These are phyloP conservation scores for Eublepharis macularius DNA, from an alignment of 2,113 vertebrate genomes.

Conservation along the genomic window DNA sequence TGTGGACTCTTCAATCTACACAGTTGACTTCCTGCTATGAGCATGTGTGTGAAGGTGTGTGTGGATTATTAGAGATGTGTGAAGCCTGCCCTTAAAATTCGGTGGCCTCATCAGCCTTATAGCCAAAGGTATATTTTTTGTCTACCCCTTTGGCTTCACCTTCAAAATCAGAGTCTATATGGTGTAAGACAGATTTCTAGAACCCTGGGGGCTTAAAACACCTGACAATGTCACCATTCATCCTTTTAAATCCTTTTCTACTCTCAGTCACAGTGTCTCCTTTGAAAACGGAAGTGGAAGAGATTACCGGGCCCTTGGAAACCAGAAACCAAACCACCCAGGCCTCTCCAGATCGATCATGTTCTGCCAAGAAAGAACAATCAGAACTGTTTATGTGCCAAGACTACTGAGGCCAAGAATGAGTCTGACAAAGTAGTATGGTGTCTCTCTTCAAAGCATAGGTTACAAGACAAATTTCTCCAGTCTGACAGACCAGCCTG, in stretches of 20 bases:
- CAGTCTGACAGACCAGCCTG: neutral
- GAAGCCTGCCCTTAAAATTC: too few species aligned
- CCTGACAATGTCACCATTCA: slow-evolving; percentile 1
- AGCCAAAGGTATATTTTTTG: too few species aligned
- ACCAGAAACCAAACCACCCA: slow-evolving; percentile 2
- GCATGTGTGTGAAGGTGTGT: too few species aligned
- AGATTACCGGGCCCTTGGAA: neutral
- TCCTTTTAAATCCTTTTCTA: neutral
- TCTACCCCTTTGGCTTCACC: too few species aligned
- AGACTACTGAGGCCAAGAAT: slow-evolving; percentile 1
- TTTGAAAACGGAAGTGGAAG: neutral
- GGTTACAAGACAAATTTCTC: slow-evolving; percentile 17
- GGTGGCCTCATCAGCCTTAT: too few species aligned
- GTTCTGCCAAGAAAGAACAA: neutral
- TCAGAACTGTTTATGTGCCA: neutral
- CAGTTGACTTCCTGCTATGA: too few species aligned
- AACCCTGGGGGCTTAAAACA: neutral
- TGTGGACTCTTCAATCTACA: too few species aligned
- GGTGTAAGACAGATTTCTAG: neutral
- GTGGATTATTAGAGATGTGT: too few species aligned
- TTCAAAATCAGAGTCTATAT: neutral
- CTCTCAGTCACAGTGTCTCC: neutral
- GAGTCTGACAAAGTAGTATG: slow-evolving; percentile 4
- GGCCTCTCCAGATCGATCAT: neutral
- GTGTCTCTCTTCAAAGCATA: slow-evolving; percentile 1